Evolutionary conservation across 1,140 invertebrate species (phyloP).

Genomic region (Penaeus indicus): DNA sequence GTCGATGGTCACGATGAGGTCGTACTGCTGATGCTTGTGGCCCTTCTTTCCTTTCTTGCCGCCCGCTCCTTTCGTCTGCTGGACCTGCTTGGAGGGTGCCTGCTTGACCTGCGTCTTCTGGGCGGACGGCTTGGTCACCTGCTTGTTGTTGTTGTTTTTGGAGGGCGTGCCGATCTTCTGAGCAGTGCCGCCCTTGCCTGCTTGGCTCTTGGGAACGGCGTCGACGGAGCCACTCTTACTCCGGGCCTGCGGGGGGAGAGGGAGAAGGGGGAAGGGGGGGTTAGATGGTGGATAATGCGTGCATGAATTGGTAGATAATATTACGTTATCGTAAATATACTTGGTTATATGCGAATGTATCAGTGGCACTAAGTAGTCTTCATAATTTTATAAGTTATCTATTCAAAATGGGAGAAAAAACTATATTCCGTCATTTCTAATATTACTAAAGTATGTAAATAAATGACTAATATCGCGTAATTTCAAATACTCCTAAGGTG

Average conservation of each 20-base stretch:
- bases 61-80: conserved; percentile 69
- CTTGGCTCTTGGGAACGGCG: conserved; percentile 62
- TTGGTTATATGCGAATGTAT: too few relatives aligned
- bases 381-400: too few relatives aligned
- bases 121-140: conserved; percentile 71
- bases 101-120: conserved; percentile 73
- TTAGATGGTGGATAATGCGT: too few relatives aligned
- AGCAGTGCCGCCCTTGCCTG: conserved; percentile 43
- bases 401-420: too few relatives aligned
- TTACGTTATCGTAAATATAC: too few relatives aligned
- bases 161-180: conserved; percentile 61
- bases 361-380: too few relatives aligned
- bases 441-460: too few relatives aligned
- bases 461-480: too few relatives aligned
- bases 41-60: conserved; percentile 82
- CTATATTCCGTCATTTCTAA: too few relatives aligned
- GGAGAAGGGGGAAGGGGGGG: neutral
- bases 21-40: conserved; percentile 84
- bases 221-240: conserved; percentile 66
- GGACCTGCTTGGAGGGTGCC: conserved; percentile 58
- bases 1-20: conserved; percentile 85
- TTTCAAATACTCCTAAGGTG: too few relatives aligned
- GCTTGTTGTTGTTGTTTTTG: conserved; percentile 55
- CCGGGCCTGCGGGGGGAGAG: conserved; percentile 55
- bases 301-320: too few relatives aligned